Base-by-base conservation (phyloP, 2,113 vertebrate genomes). In the Clupea harengus region DNA sequence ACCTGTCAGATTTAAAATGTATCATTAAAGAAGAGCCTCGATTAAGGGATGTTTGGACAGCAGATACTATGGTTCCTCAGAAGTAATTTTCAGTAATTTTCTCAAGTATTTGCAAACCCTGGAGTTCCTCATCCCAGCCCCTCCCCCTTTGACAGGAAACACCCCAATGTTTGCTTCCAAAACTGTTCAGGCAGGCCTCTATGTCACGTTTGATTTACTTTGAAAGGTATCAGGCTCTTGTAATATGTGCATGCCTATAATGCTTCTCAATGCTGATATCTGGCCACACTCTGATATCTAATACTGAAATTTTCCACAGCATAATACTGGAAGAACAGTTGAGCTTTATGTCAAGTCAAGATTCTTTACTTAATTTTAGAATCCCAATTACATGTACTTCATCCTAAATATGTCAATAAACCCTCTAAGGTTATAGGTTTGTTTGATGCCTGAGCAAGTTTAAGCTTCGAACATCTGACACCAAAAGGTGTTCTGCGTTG, bases 401-500 rank as follows among this genome's bases (percentile, higher is more conserved):
- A 57, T 54, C 50, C 50, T 13, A 54, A 60, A 22, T 60, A 60
- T 60, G 18, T 60, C 1, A 49, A 39, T 39, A 39, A 39, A 39
- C 39, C 39, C 39, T 49, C 9, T 49, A 47, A 10, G 46, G 6
- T 47, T 11, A 49, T 49, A 22, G 6, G 54, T 60, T 60, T 22
- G 54, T 6, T 22, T 22, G 22, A 60, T 22, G 54, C 20, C 20
- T 60, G 20, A 60, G 20, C 2, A 57, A 20, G 17, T 57, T 57
- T 57, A 20, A 22, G 54, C 54, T 20, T 54, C 20, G 6, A 20
- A 22, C 18, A 6, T 60, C 20, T 22, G 22, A 22, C 18, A 60
- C 18, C 4, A 60, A 60, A 60, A 60, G 20, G 20, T 1, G 0
- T 1, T 22, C 54, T 91, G 89, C 89, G 88, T 94, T 94, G 93